These are phyloP conservation scores for Ptilonorhynchus violaceus DNA, from an alignment of 2,113 vertebrate genomes.

Conservation along the genomic window DNA sequence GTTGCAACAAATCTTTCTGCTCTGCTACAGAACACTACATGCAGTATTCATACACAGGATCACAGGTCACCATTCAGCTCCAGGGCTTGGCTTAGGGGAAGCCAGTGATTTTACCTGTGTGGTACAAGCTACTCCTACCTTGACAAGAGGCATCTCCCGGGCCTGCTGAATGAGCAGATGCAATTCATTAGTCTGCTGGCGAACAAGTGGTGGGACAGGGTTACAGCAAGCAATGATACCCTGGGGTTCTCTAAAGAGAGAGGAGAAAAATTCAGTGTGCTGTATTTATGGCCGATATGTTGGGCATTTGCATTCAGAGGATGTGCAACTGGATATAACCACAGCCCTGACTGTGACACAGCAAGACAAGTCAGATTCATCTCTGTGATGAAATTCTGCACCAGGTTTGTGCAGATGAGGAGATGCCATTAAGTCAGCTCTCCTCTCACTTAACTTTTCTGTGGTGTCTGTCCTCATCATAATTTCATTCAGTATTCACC, in stretches of 20 bases:
- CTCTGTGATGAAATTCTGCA: not conserved
- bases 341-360: not conserved
- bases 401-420: not conserved
- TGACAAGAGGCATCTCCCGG: conserved; percentile 90
- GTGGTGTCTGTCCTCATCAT: not conserved
- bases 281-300: not conserved
- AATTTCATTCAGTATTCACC: not conserved
- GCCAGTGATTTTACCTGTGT: not conserved
- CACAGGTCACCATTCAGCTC: not conserved
- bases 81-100: not conserved
- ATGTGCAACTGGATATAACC: not conserved
- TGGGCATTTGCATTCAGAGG: not conserved
- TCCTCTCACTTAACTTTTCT: not conserved
- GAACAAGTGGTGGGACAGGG: conserved; percentile 89
- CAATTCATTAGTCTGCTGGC: conserved; percentile 93
- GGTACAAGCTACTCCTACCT: conserved; percentile 73
- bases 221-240: conserved; percentile 95
- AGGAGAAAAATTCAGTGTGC: not conserved
- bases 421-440: not conserved
- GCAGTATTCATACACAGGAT: not conserved
- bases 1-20: not conserved
- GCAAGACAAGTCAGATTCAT: not conserved
- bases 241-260: conserved; percentile 84
- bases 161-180: conserved; percentile 88
- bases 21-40: not conserved